Percentiles rank a stretch among this genome's conserved stretches.
phyloP scores from a whole-genome alignment of 2,888 invertebrate genomes.

The Aquatica leii region DNA sequence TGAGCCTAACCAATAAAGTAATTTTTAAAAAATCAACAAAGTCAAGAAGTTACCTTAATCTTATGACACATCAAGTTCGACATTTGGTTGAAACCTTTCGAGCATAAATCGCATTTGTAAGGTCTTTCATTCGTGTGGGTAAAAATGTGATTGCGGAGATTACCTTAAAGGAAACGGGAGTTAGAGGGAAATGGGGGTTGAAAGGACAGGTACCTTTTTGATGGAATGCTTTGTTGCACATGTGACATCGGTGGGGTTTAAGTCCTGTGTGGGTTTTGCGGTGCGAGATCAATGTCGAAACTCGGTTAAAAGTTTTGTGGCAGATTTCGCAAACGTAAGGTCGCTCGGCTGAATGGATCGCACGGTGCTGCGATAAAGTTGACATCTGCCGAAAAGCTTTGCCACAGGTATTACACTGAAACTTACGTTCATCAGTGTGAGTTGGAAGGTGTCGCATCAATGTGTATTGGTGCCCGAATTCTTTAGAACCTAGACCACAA shows the following conservation, averaged over 20 bases:
- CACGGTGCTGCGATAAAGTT: constrained; percentile 77
- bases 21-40: too few species aligned
- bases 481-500: constrained; percentile 67
- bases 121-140: constrained; percentile 82
- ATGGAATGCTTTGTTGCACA: constrained; percentile 81
- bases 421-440: constrained; percentile 80
- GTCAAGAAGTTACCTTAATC: constrained; percentile 72
- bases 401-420: constrained; percentile 75
- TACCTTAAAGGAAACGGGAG: constrained; percentile 63
- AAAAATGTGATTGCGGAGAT: constrained; percentile 78
- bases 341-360: constrained; percentile 79
- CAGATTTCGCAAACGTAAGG: constrained; percentile 79
- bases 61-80: constrained; percentile 83
- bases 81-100: constrained; percentile 82
- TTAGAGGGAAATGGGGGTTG: constrained; percentile 2
- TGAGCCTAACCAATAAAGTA: constrained; percentile 57
- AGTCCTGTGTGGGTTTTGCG: constrained; percentile 78
- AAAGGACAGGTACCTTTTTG: constrained; percentile 72
- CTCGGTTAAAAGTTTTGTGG: constrained; percentile 79
- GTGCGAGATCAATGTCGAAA: constrained; percentile 82
- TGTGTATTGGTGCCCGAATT: constrained; percentile 80
- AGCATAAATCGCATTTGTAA: constrained; percentile 77
- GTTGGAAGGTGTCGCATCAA: constrained; percentile 79
- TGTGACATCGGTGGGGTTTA: constrained; percentile 77
- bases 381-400: constrained; percentile 80